Evolutionary conservation across 2,113 vertebrate genomes (phyloP), one percentile per base, ranked within the genome.

Genomic region (Uropsilus gracilis): DNA sequence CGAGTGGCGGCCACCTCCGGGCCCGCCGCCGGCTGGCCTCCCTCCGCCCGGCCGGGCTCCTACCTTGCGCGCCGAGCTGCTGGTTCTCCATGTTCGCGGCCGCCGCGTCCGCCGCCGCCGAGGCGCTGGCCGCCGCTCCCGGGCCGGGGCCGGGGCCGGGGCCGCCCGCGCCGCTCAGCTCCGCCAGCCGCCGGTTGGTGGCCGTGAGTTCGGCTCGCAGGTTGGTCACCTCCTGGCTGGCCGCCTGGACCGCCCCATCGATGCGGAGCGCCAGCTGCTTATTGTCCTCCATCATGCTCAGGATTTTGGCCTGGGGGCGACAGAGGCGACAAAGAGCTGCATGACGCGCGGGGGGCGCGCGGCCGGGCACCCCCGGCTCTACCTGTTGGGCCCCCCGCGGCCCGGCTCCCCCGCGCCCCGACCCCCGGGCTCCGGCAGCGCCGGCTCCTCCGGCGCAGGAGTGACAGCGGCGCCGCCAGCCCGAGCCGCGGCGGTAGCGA

Each of bases 241-340:
- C 99, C 12, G 99, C 98, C 98, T 99, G 99, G 97, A 99, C 99
- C 97, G 99, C 99, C 97, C 99, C 99, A 98, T 99, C 99, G 96
- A 99, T 99, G 97, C 99, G 98, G 94, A 98, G 98, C 57, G 98
- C 99, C 98, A 99, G 98, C 98, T 99, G 99, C 97, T 99, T 99
- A 98, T 99, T 99, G 98, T 99, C 99, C 89, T 99, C 99, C 99
- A 99, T 99, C 98, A 99, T 99, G 98, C 98, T 98, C 98, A 99
- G 98, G 98, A 99, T 99, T 97, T 98, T 99, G 98, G 98, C 99
- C 99, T 99, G 99, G 97, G 98, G 98, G 98, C 95, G 98, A 98
- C 92, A 98, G 98, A 98, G 99, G 98, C 98, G 98, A 99, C 98
- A 99, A 97, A 99, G 98, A 98, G 98, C 98, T 96, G 98, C 99